These are phyloP conservation scores for Theristicus caerulescens DNA, from an alignment of 2,113 vertebrate genomes.

Conservation along the genomic window DNA sequence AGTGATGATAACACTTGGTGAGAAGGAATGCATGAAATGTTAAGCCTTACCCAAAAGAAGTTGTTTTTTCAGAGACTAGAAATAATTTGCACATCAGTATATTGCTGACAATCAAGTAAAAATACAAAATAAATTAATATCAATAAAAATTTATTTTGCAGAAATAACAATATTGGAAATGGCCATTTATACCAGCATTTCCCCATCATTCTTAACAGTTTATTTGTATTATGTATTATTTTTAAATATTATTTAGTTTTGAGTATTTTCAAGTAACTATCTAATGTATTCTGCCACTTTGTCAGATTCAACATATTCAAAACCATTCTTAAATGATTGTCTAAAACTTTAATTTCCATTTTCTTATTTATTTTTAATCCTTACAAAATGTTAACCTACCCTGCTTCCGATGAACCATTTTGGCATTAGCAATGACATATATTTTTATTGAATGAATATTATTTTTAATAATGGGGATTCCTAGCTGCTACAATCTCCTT, in stretches of 20 bases:
- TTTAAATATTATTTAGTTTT: background rate
- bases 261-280: background rate
- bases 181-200: background rate
- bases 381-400: background rate
- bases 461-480: background rate
- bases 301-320: background rate
- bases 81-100: slow-evolving; percentile 1
- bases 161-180: background rate
- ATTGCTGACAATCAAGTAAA: background rate
- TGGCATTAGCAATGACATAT: background rate
- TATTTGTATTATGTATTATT: background rate
- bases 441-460: background rate
- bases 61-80: slow-evolving; percentile 7
- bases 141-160: background rate
- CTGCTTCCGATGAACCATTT: background rate
- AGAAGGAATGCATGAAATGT: background rate
- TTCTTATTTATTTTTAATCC: background rate
- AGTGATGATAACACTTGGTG: background rate
- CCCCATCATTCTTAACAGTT: background rate
- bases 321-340: background rate
- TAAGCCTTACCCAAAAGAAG: background rate
- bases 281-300: background rate
- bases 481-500: background rate
- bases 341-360: background rate
- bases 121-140: slow-evolving; percentile 20